These are phyloP conservation scores for Hydrozoanthus tunicans DNA, from an alignment of 64 coral and sea anemone genomes.

Conservation along the genomic window DNA sequence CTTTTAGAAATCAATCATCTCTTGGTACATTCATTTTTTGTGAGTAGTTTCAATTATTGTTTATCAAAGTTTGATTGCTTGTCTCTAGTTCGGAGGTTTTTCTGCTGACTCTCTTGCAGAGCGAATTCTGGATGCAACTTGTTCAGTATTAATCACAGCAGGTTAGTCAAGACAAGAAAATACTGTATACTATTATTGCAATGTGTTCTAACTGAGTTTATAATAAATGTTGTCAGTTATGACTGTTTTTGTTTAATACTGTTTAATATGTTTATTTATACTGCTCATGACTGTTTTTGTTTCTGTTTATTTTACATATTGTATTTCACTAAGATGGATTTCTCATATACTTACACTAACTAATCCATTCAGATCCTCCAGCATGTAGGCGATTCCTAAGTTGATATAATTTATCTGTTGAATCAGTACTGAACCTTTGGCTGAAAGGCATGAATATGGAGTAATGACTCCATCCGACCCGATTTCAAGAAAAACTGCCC, in stretches of 20 bases:
- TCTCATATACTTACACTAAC: no score
- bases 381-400: background rate
- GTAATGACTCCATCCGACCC: no score
- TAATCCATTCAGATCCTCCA: background rate
- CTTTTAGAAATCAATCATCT: no score
- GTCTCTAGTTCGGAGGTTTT: constrained; percentile 91
- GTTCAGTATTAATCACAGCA: constrained; percentile 89
- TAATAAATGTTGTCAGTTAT: background rate
- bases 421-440: no score
- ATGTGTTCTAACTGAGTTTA: background rate
- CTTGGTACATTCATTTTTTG: no score
- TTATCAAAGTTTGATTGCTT: background rate
- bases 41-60: no score
- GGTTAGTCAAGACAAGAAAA: constrained; percentile 31
- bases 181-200: background rate
- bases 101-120: constrained; percentile 90
- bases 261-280: background rate
- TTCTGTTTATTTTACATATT: no score
- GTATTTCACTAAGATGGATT: no score
- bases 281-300: no score
- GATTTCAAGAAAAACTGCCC: no score
- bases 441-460: no score
- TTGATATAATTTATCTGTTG: background rate
- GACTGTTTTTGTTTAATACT: background rate
- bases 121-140: constrained; percentile 84